Percentiles rank a stretch among this genome's conserved stretches.
Evolutionary conservation across 2,113 vertebrate species (phyloP).

Genomic region (Coregonus clupeaformis): DNA sequence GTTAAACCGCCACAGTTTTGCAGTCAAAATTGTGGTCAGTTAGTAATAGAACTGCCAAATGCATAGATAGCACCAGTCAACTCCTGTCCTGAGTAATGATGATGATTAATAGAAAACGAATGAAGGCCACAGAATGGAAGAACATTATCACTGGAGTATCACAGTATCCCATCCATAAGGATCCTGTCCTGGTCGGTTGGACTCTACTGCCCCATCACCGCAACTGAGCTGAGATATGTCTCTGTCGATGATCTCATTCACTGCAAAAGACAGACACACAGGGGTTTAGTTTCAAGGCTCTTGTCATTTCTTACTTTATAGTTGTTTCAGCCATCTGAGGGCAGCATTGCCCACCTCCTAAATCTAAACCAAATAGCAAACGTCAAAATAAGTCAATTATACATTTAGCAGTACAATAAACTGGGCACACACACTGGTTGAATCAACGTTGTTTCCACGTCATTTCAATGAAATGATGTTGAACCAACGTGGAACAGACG

Average conservation of each 20-base stretch:
- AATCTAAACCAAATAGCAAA: background rate
- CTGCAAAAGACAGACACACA: conserved; percentile 43
- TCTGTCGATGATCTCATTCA: conserved; percentile 73
- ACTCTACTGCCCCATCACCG: background rate
- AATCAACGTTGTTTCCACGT: no score
- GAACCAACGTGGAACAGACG: background rate
- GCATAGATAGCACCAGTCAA: background rate
- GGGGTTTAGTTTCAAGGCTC: background rate
- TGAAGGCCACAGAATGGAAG: conserved; percentile 29
- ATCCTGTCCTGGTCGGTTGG: conserved; percentile 26
- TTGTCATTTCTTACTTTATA: background rate
- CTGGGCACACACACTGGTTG: background rate
- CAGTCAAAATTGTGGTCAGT: background rate
- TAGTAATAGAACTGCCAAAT: background rate
- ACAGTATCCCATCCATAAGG: conserved; percentile 34
- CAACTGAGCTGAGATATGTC: conserved; percentile 56
- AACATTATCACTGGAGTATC: background rate
- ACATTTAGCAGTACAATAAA: background rate
- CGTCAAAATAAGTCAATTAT: background rate
- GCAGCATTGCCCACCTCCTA: conserved; percentile 3
- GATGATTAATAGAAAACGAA: background rate
- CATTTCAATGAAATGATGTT: background rate
- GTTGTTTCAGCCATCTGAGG: conserved; percentile 4
- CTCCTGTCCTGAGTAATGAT: conserved; percentile 5
- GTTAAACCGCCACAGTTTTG: background rate